Evolutionary conservation across 2,888 invertebrate genomes (phyloP), one percentile per base, ranked within the genome.

Genomic region (Itoplectis maculator): DNA sequence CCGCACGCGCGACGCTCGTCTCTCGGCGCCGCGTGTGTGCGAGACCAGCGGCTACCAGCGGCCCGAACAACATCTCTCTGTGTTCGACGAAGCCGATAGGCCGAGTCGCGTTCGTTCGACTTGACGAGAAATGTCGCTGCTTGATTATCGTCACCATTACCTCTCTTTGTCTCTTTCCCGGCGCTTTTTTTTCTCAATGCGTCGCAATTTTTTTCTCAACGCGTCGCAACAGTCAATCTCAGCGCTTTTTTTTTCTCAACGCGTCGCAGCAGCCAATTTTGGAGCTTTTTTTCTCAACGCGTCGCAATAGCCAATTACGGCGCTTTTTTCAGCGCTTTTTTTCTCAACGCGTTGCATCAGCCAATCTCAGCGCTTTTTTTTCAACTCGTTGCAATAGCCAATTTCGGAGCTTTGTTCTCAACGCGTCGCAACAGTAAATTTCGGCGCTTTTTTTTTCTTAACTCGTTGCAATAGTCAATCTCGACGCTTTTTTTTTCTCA

Each of bases 21-120:
- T n/a, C n/a, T n/a, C n/a, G n/a, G n/a, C n/a, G n/a, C n/a, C 9
- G 51, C 20, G 51, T 20, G 18, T 18, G 18, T 15, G 20, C n/a
- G 15, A 20, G 51, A 2, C 13, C 8, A 9, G 11, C 20, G 9
- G 20, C 20, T 0, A 3, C 11, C 18, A 18, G 23, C 23, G 29
- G 29, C 3, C 29, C 29, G 29, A 29, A 23, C 23, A 15, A 18
- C 11, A 54, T 9, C 11, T n/a, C 37, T 59, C 20, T 11, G 40
- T 18, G 40, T 40, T 63, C 61, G 37, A 63, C 61, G 37, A 63
- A 37, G 61, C 18, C 20, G 61, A 37, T 63, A 59, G n/a, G n/a
- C 40, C 37, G 18, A 18, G 40, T n/a, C n/a, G n/a, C n/a, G n/a
- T n/a, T n/a, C 7, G 40, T 63, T 63, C 40, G 61, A 40, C 37